Base-by-base conservation (phyloP, 92 coral and sea anemone genomes). In the Umimayanthus chanpuru region DNA sequence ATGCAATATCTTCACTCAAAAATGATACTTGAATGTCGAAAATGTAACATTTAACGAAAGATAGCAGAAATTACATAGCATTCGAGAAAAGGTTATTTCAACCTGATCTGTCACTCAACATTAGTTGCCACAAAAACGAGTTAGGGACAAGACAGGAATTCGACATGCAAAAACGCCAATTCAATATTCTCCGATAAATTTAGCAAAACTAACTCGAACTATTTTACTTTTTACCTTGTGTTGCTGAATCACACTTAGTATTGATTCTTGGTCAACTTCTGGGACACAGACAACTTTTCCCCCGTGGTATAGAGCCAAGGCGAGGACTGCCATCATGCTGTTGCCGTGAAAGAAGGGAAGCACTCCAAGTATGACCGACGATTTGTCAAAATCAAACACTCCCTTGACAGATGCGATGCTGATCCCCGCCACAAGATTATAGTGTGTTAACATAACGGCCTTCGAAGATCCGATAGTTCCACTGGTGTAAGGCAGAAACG, bases 391-490 rank as follows among this genome's bases (percentile, higher is more conserved):
- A 47, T 66, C 30, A 41, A 82, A 16, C 80, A 87, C 86, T 10
- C 91, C 76, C 6, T 40, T 21, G 1, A 72, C 50, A 44, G 89
- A 73, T 18, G 41, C 21, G 11, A 89, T 86, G 16, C 41, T 25
- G 29, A 82, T 28, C 61, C 89, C 88, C 12, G 93, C 92, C 25
- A 90, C 81, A 50, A 94, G 89, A 36, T 94, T 96, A 71, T 86
- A 92, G 64, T 96, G 98, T 2, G 98, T 94, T 28, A 91, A 77
- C 94, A 96, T 91, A 12, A 94, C 97, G 16, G 96, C 98, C 85
- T 94, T 96, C 49, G 98, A 93, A 15, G 89, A 36, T 2, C 96
- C 98, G 64, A 97, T 96, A 23, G 94, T 96, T 2, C 98, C 98
- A 88, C 98, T 96, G 16, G 98, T 91, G 56, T 93, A 96, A 2